phyloP scores from a whole-genome alignment of 2,888 invertebrate genomes.

The Terebella lapidaria region DNA sequence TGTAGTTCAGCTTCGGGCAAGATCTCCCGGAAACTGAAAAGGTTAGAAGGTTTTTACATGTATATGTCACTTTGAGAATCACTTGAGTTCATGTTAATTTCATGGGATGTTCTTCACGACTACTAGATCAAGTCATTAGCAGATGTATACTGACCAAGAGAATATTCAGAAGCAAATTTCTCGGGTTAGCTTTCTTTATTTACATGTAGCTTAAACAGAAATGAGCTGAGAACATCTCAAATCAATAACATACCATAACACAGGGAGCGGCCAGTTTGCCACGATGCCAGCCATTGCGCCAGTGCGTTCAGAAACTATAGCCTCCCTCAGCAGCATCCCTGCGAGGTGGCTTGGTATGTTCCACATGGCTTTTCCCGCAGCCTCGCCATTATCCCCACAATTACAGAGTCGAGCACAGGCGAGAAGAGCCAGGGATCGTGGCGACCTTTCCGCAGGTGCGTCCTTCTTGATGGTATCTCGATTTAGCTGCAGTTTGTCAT shows the following conservation, averaged over 20 bases:
- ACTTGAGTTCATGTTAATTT: no score
- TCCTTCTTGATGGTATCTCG: no score
- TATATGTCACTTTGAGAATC: no score
- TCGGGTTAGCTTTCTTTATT: no score
- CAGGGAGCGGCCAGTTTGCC: slow-evolving; percentile 34
- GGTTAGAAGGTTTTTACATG: neutral
- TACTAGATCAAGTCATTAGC: no score
- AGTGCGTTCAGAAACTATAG: slow-evolving; percentile 27
- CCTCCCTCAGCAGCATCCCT: slow-evolving; percentile 12
- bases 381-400: slow-evolving; percentile 2
- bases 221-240: no score
- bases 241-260: slow-evolving; percentile 34
- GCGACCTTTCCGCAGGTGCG: no score
- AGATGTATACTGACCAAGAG: no score
- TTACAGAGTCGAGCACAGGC: neutral
- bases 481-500: neutral
- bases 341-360: slow-evolving; percentile 10
- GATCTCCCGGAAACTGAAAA: slow-evolving; percentile 33
- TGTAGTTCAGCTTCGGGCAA: slow-evolving; percentile 18
- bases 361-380: slow-evolving; percentile 15
- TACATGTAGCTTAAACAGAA: no score
- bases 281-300: slow-evolving; percentile 30
- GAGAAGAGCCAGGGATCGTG: no score
- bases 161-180: no score
- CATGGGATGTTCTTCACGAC: no score